phyloP scores from a whole-genome alignment of 2,888 invertebrate genomes.

The Eilema sororculum region DNA sequence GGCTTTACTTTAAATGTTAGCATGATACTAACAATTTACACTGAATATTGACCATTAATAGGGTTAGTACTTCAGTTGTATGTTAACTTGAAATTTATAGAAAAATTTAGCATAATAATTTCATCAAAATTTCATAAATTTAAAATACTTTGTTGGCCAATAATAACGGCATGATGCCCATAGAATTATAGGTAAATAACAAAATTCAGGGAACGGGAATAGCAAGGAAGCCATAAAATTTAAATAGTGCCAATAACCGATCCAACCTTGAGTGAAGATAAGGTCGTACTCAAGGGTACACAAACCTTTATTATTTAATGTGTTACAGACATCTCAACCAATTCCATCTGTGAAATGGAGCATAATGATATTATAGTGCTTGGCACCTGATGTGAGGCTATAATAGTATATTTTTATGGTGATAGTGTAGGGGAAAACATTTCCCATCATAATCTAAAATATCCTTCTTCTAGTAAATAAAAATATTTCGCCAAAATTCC shows the following conservation, averaged over 20 bases:
- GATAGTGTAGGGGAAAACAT: neutral
- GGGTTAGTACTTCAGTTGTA: too few relatives aligned
- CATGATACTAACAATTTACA: too few relatives aligned
- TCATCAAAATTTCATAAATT: too few relatives aligned
- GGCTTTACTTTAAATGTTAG: too few relatives aligned
- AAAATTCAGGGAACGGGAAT: neutral
- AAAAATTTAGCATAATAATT: too few relatives aligned
- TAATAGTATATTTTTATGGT: constrained; percentile 11
- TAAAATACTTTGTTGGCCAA: neutral
- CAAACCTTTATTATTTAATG: constrained; percentile 35
- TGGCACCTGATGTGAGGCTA: constrained; percentile 5
- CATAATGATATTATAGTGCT: constrained; percentile 13
- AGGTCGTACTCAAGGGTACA: constrained; percentile 23
- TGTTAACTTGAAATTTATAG: too few relatives aligned
- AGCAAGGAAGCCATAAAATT: neutral
- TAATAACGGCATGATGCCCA: neutral
- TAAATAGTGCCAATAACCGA: constrained; percentile 15
- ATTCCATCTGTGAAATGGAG: constrained; percentile 21
- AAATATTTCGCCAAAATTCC: too few relatives aligned
- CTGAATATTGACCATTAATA: too few relatives aligned
- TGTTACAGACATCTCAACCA: constrained; percentile 35
- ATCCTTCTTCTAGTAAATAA: too few relatives aligned
- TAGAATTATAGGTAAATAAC: neutral
- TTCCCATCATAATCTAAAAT: neutral
- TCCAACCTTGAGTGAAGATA: constrained; percentile 23